Percentiles rank a stretch among this genome's conserved stretches.
phyloP scores from a whole-genome alignment of 2,888 invertebrate genomes.

The Antheraea yamamai region DNA sequence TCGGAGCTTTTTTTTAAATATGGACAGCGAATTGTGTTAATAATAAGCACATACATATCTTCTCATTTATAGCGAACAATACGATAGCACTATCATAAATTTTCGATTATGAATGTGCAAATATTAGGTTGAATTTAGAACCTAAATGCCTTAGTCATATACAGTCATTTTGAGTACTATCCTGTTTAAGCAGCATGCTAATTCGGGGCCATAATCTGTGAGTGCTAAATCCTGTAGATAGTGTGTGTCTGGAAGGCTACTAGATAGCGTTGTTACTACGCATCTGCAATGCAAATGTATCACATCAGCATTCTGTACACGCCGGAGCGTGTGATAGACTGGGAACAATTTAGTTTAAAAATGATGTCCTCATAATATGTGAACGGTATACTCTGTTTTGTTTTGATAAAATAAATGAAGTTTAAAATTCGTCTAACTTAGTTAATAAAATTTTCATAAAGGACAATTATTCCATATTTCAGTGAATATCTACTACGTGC shows the following conservation, averaged over 20 bases:
- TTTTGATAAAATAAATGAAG: not conserved
- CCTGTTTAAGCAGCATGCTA: conserved; percentile 52
- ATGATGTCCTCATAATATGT: conserved; percentile 17
- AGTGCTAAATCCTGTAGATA: conserved; percentile 59
- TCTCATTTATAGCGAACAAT: no score
- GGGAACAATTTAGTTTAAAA: conserved; percentile 35
- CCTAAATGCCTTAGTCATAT: not conserved
- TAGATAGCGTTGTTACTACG: conserved; percentile 49
- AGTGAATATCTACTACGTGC: not conserved
- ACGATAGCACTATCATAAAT: no score
- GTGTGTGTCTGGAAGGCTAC: conserved; percentile 35
- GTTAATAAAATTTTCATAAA: not conserved
- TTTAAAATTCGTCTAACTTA: not conserved
- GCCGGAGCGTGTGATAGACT: conserved; percentile 40
- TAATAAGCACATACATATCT: no score
- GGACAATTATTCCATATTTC: not conserved
- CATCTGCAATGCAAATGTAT: conserved; percentile 70
- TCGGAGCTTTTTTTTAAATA: no score
- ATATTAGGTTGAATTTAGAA: not conserved
- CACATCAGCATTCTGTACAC: conserved; percentile 50
- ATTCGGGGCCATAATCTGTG: conserved; percentile 58
- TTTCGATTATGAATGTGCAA: no score
- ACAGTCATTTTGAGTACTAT: conserved; percentile 30
- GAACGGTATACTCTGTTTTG: not conserved
- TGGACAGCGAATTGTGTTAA: no score